Evolutionary conservation across 2,888 invertebrate species (phyloP), one percentile per base, ranked within the genome.

Genomic region (Rhyacophila evoluta): DNA sequence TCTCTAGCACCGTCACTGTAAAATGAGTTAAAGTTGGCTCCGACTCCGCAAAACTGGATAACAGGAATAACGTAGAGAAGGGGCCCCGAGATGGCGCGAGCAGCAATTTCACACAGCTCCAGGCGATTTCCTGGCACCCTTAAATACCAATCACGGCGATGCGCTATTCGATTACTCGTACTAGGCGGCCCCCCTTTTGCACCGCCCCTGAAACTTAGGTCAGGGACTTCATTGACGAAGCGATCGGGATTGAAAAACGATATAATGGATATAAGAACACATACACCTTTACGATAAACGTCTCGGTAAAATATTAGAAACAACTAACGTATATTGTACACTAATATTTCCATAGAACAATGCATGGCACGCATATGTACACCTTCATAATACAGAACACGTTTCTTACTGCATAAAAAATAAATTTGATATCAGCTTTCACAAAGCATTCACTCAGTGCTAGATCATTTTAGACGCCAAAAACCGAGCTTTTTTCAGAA

Each of bases 111-210:
- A 70, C 79, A 74, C 71, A 38, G 79, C 82, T 76, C 27, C 68
- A 55, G 80, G 82, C 81, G 77, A 80, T 80, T 80, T 80, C 78
- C 75, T 70, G 75, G 67, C 77, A 79, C 79, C 80, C 80, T 82
- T 82, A 82, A 82, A 82, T 79, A 81, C 80, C 82, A 82, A 82
- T 82, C 82, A 79, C 78, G n/a, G 72, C 72, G 79, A 77, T 69
- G 75, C 75, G 75, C 77, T 79, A 81, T 81, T 77, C 75, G 77
- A 82, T 82, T 82, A 82, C 77, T 77, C 68, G 77, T 68, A 77
- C 73, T 41, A 12, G 73, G 29, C 29, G 55, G 41, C 6, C 29
- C 55, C 25, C 55, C 25, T 55, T 55, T 55, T 19, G 15, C 55
- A 19, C 28, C 29, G 29, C 33, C 33, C 69, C 12, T 69, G 55